phyloP scores from a whole-genome alignment of 2,888 invertebrate genomes.

The Callyntrura guangdongensis region DNA sequence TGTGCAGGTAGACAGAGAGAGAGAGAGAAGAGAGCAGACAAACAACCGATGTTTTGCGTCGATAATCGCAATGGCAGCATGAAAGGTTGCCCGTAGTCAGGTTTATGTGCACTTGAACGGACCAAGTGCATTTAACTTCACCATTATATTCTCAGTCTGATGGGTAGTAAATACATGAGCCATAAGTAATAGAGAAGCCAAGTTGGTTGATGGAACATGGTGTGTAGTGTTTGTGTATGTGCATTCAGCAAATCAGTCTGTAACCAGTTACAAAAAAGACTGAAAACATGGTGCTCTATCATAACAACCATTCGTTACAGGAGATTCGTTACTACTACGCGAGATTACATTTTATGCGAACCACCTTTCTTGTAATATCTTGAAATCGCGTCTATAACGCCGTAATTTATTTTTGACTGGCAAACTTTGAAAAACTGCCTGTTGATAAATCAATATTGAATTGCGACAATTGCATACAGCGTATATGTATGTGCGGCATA shows the following conservation, averaged over 20 bases:
- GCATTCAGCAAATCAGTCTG: constrained; percentile 32
- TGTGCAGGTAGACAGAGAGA: background rate
- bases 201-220: background rate
- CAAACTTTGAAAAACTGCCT: constrained; percentile 2
- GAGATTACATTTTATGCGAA: background rate
- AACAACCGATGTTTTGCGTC: constrained; percentile 56
- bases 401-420: constrained; percentile 7
- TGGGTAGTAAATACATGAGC: background rate
- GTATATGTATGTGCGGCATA: constrained; percentile 6
- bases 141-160: background rate
- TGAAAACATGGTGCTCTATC: background rate
- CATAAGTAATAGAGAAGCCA: constrained; percentile 4
- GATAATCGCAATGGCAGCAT: constrained; percentile 64
- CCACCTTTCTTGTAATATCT: background rate
- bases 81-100: constrained; percentile 61
- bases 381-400: background rate
- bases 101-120: constrained; percentile 40
- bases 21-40: background rate
- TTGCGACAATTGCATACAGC: background rate
- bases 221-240: too few species aligned
- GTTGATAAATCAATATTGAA: constrained; percentile 32
- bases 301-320: background rate
- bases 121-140: constrained; percentile 28
- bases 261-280: constrained; percentile 8
- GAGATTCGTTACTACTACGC: background rate